Conservation (phyloP, 1,140 invertebrate genomes). For the Anoplophora glabripennis region DNA sequence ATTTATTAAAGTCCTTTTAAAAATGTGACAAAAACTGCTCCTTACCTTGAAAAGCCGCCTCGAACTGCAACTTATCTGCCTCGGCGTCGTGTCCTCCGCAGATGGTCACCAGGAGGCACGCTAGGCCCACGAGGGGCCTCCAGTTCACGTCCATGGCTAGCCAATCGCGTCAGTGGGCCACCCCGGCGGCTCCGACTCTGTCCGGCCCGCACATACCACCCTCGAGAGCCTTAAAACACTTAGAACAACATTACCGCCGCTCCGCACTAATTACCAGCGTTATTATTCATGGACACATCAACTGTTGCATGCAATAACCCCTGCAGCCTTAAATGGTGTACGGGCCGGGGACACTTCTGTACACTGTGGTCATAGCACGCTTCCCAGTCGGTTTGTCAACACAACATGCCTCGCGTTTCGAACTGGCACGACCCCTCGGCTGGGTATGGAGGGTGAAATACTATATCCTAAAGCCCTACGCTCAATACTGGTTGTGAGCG, state of each 20-base stretch:
- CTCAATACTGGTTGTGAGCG: constrained; percentile 33
- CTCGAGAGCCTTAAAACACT: constrained; percentile 36
- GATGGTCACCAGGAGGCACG: constrained; percentile 20
- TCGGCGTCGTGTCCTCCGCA: constrained; percentile 30
- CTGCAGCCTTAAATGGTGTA: constrained; percentile 1
- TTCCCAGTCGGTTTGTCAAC: constrained; percentile 1
- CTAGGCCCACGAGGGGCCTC: constrained; percentile 29
- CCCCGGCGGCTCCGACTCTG: constrained; percentile 15
- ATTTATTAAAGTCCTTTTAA: too few relatives aligned
- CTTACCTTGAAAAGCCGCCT: constrained; percentile 42
- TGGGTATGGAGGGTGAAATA: constrained; percentile 36
- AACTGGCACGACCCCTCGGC: constrained; percentile 15
- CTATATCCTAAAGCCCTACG: constrained; percentile 29
- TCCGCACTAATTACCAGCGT: constrained; percentile 32
- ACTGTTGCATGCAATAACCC: constrained; percentile 35
- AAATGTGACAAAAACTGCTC: too few relatives aligned
- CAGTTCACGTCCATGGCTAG: constrained; percentile 28
- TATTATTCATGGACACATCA: constrained; percentile 40
- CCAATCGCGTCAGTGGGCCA: constrained; percentile 28
- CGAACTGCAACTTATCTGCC: constrained; percentile 35
- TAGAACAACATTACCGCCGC: constrained; percentile 31
- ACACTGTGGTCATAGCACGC: constrained; percentile 13
- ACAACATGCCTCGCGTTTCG: neutral
- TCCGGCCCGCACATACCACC: constrained; percentile 34
- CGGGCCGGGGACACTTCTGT: neutral